Base-by-base conservation (phyloP, 2,888 invertebrate species). In the Hemaris fuciformis region DNA sequence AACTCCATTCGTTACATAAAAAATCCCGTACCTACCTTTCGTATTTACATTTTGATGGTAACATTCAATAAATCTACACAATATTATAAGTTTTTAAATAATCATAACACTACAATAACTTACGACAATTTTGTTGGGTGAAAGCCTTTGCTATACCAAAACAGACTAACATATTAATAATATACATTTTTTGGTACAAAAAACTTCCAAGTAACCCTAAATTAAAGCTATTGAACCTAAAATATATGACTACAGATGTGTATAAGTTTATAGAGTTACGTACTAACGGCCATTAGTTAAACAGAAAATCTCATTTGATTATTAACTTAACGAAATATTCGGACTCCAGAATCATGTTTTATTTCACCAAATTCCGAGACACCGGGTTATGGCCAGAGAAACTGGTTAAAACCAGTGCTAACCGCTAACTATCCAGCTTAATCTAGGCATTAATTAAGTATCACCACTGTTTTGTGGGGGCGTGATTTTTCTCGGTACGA, bases 181-280 rank as follows among this genome's bases (percentile, higher is more conserved):
- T 89, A 89, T 88, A 91, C 86, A 91, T 81, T 89, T 87, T 92
- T 92, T 90, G 91, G 91, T 89, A 89, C 81, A 88, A 84, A 83
- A 79, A 91, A 87, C 89, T 89, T 91, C 83, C 87, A 80, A 72
- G 69, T 77, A 63, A 76, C 81, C 66, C 81, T 89, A 86, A 78
- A 73, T 90, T 92, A 92, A 92, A 92, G 92, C 92, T 92, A 90
- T 88, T 74, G 83, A 82, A 82, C 86, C 80, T 87, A n/a, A n/a
- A 86, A 83, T 71, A 79, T 87, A 88, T 91, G 90, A 92, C 91
- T 91, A 88, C 75, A 85, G 81, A 85, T 85, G 82, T 74, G 79
- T 76, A 79, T 73, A 80, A 74, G 70, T 68, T 68, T 76, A 73
- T 72, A 66, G n/a, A 66, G 64, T 80, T 85, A 82, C 84, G 72